A percentile compares a stretch with the other conserved stretches of the same genome.
These are phyloP conservation scores for Trypoxylus dichotomus DNA, from an alignment of 1,140 invertebrate genomes.

Conservation along the genomic window DNA sequence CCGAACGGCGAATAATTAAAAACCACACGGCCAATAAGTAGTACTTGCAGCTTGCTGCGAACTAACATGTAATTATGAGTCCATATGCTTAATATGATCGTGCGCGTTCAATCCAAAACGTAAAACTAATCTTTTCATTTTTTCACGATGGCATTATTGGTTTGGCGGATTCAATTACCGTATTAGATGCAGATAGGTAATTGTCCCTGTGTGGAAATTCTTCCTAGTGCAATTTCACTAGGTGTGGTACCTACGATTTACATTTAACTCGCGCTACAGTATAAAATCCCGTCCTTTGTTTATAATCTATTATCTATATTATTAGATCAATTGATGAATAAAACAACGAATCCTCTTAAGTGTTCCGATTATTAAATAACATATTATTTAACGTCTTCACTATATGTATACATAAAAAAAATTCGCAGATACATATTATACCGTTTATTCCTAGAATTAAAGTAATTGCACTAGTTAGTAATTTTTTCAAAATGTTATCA, in stretches of 20 bases:
- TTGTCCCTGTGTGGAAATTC: conserved; percentile 13
- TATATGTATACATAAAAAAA: too few relatives aligned
- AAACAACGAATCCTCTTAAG: too few relatives aligned
- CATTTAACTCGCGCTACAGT: not conserved
- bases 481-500: too few relatives aligned
- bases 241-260: not conserved
- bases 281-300: not conserved
- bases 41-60: not conserved
- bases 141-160: conserved; percentile 18
- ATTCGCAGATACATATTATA: too few relatives aligned
- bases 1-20: conserved; percentile 17
- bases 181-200: conserved; percentile 17
- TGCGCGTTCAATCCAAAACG: conserved; percentile 22
- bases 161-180: conserved; percentile 15
- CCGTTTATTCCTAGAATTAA: too few relatives aligned
- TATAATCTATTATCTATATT: not conserved
- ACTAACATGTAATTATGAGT: conserved; percentile 14
- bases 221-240: conserved; percentile 11
- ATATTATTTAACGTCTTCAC: not conserved
- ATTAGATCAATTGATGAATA: conserved; percentile 8
- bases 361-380: not conserved
- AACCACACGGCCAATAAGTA: conserved; percentile 12
- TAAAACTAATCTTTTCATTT: conserved; percentile 18
- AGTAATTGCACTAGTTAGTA: too few relatives aligned
- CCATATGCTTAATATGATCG: conserved; percentile 25